These are phyloP conservation scores for Arvicanthis niloticus DNA, from an alignment of 2,113 vertebrate species.

Conservation along the genomic window DNA sequence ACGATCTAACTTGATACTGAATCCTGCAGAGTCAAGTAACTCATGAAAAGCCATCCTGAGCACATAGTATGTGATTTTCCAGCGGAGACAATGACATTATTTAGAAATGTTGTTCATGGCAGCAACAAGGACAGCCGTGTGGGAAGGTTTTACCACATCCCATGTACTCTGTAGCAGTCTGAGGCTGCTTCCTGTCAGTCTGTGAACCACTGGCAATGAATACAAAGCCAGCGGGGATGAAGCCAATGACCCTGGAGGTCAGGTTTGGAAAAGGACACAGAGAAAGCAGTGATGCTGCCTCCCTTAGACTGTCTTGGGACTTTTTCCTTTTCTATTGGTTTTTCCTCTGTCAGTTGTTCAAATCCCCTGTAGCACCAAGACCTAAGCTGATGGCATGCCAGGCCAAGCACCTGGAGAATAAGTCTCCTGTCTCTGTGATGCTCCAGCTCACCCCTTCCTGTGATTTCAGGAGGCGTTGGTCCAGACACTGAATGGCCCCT, in stretches of 20 bases:
- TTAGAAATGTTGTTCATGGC: not conserved
- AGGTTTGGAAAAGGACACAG: not conserved
- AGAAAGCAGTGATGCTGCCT: not conserved
- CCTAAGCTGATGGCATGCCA: not conserved
- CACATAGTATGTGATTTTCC: not conserved
- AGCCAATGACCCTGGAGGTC: not conserved
- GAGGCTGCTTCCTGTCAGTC: not conserved
- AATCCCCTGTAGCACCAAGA: not conserved
- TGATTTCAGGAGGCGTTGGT: not conserved
- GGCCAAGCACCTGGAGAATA: not conserved
- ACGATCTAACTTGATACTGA: not conserved
- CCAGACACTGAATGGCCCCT: not conserved
- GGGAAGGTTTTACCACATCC: not conserved
- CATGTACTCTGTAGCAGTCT: not conserved
- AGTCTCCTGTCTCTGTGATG: conserved; percentile 1
- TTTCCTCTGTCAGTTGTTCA: not conserved
- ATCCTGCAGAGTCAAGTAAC: not conserved
- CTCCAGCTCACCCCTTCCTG: not conserved
- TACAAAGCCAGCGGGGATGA: not conserved
- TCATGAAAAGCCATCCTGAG: not conserved
- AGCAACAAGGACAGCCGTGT: not conserved
- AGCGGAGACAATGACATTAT: not conserved
- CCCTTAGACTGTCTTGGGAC: not conserved
- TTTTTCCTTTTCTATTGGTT: not conserved
- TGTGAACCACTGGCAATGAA: not conserved